Base-by-base conservation (phyloP, 2,113 vertebrate genomes). In the Grus americana region DNA sequence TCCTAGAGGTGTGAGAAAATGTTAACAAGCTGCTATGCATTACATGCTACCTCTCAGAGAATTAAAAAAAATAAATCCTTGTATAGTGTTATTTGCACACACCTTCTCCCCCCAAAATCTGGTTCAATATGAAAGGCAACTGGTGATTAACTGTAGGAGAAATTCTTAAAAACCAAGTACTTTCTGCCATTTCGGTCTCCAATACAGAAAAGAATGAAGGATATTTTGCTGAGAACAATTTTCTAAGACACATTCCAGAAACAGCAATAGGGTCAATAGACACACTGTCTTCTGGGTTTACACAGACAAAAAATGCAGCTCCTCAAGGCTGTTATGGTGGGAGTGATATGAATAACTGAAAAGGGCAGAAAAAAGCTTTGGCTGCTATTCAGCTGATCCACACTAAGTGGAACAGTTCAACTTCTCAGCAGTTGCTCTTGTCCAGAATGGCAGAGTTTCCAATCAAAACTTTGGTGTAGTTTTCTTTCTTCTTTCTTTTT, bases 271-370 rank as follows among this genome's bases (percentile, higher is more conserved):
- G 90, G 83, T 97, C 96, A 96, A 96, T 94, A 91, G 88, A 91
- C 76, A 89, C 78, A 73, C 76, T 95, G 95, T 96, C 93, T 96
- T 94, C 58, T 91, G 91, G 84, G 91, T 91, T 97, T 97, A 95
- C 95, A 92, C 87, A 97, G 97, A 95, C 91, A 85, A 86, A 93
- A 94, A 93, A 92, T 71, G 95, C 85, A 89, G 84, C 89, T 90
- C 95, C 92, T 90, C 87, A 6, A 66, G 95, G 86, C 88, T 94
- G 76, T 92, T 89, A 86, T 89, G 86, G 90, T 92, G 92, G 91
- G 92, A 91, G 83, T n/a, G 90, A 88, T 89, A 96, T 55, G 91
- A 95, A 94, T 94, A 95, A 95, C 92, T 92, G 88, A 95, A 97
- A 97, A 96, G 95, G 92, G 92, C 95, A 95, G 92, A 83, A 86